Base-by-base conservation (phyloP, 2,888 invertebrate genomes). In the Margaritifera margaritifera region DNA sequence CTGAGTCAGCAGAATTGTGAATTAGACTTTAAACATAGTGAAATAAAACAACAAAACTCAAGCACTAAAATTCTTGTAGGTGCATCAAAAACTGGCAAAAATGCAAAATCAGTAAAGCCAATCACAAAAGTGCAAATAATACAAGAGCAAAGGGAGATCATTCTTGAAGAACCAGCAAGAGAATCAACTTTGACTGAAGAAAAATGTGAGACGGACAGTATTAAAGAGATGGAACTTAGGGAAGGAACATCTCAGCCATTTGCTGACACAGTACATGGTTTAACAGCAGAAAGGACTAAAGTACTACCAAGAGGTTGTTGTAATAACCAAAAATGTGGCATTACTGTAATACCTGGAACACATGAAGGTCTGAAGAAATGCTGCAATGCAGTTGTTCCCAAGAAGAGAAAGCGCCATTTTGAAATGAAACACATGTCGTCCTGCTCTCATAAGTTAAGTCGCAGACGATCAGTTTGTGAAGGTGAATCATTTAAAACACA, bases 371-470 rank as follows among this genome's bases (percentile, higher is more conserved):
- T 82, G 1, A 81, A 84, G 62, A 84, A 86, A 64, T 88, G 88
- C 69, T 88, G 88, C 75, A 85, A 80, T 72, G 82, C 87, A 6
- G 84, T 88, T 8, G 78, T 87, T 25, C 88, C 88, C 4, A 87
- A 87, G 74, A 87, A 87, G 69, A 79, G 88, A 15, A 87, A 86
- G 57, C 78, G 83, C 6, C 87, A 88, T 76, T 84, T 88, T 80
- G 85, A 84, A 67, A 72, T 70, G 54, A 80, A 80, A 31, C 80
- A 80, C 58, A 77, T 77, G 73, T 71, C 78, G 0, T 75, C 72
- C 31, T 75, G 74, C 15, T 42, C 42, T 42, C 42, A 42, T 42
- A 42, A 42, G 42, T 42, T 42, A 8, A 42, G 54, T 22, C 31
- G 24, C 64, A 61, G 50, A 62, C 59, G 56, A 55, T 66, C 2